phyloP scores from a whole-genome alignment of 1,140 invertebrate genomes.

The Neodiprion virginianus region DNA sequence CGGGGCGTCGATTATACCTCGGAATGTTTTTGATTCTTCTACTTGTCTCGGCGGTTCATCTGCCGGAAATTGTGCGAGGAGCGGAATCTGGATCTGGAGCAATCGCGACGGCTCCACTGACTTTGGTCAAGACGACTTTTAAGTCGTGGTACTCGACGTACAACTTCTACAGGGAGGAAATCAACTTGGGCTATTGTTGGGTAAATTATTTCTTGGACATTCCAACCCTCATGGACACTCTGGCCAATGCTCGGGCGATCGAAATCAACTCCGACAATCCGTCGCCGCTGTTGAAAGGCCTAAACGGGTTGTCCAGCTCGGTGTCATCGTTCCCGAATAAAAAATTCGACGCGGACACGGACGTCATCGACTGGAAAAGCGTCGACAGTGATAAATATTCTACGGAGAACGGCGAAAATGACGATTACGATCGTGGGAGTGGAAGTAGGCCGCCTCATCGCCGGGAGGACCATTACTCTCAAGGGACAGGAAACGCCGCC shows the following conservation, averaged over 20 bases:
- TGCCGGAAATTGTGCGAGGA: no score
- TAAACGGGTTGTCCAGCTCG: neutral
- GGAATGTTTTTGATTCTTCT: no score
- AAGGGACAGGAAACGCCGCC: no score
- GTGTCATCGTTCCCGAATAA: neutral
- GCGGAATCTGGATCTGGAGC: no score
- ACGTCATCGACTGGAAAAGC: neutral
- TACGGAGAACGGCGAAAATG: neutral
- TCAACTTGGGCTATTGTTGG: constrained; percentile 36
- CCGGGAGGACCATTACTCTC: no score
- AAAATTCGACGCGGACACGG: neutral
- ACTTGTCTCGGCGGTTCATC: no score
- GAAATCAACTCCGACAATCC: neutral
- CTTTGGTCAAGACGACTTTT: neutral
- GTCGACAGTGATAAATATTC: constrained; percentile 3
- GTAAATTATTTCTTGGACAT: constrained; percentile 29
- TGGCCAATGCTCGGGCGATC: neutral
- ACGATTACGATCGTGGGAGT: neutral
- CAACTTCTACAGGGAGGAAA: constrained; percentile 32
- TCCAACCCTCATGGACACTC: neutral
- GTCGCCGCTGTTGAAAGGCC: neutral
- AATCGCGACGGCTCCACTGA: neutral
- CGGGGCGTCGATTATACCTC: no score
- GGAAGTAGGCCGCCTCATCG: no score
- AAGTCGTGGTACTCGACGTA: constrained; percentile 25